Base-by-base conservation (phyloP, 2,113 vertebrate species). In the Nerophis ophidion region DNA sequence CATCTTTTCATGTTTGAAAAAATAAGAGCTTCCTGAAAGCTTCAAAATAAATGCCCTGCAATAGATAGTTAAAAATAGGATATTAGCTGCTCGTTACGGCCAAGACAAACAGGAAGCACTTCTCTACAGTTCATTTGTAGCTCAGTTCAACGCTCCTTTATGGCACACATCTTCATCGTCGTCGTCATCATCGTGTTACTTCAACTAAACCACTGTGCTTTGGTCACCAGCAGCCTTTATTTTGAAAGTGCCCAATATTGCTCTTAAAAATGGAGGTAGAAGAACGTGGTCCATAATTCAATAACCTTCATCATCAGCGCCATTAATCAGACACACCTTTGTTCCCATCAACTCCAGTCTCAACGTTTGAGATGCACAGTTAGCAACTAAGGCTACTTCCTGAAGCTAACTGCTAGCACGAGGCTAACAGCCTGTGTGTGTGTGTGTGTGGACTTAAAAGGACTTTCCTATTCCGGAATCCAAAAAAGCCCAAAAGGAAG, bases 241-340 rank as follows among this genome's bases (percentile, higher is more conserved):
- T 67, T 48, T 65, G 50, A 56, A 63, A 53, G 16, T 49, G 48
- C 8, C 40, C 40, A 44, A 44, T 9, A 40, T 44, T 44, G 10
- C 48, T 49, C 16, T 17, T 7, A 8, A 34, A 12, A 33, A 51
- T 8, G 6, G 33, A 52, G 54, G 54, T 56, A 19, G 54, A 26
- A 44, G 54, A 44, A 33, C 10, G 13, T 48, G 47, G 16, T 48
- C 47, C 15, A 17, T 48, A 3, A 26, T 26, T 26, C 9, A 7
- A 48, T 48, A 17, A 16, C 47, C 47, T n/a, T 48, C 35, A 16
- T 16, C 16, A 13, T 50, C 48, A 50, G 5, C 11, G 8, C 11
- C 6, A 8, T 36, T 11, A 2, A 36, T 6, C 2, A 36, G 9
- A 54, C 6, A 35, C 14, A 8, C 6, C 6, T 26, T 26, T 26